phyloP scores from a whole-genome alignment of 1,140 invertebrate species.

The Diploscapter pachys region DNA sequence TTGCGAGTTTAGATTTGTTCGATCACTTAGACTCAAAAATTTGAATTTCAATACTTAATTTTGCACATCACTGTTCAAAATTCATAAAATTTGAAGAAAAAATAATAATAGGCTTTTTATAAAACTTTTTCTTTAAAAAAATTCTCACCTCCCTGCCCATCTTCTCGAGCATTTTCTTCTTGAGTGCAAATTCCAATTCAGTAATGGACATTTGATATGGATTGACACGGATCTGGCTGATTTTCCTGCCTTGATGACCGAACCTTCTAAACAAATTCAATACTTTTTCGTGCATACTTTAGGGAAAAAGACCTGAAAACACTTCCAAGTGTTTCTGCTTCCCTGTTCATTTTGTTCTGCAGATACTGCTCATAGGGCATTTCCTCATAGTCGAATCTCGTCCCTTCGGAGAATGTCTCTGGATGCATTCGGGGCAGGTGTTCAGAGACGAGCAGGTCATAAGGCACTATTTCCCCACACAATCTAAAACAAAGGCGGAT shows the following conservation, averaged over 20 bases:
- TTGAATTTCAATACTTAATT: neutral
- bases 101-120: neutral
- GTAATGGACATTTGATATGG: slow-evolving; percentile 48
- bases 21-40: neutral
- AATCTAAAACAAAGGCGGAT: slow-evolving; percentile 47
- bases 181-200: slow-evolving; percentile 49
- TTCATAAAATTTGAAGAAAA: neutral
- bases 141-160: slow-evolving; percentile 48
- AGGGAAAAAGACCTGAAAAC: slow-evolving; percentile 34
- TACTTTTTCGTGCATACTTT: slow-evolving; percentile 1
- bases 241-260: slow-evolving; percentile 32
- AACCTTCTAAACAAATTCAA: neutral
- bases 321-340: slow-evolving; percentile 38
- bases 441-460: slow-evolving; percentile 49
- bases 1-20: neutral
- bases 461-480: slow-evolving; percentile 55
- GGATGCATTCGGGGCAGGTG: slow-evolving; percentile 53
- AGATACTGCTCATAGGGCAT: slow-evolving; percentile 52
- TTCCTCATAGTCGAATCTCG: slow-evolving; percentile 49
- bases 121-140: slow-evolving; percentile 2
- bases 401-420: slow-evolving; percentile 41
- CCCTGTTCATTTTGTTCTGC: slow-evolving; percentile 29
- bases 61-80: neutral
- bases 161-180: slow-evolving; percentile 58
- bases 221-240: slow-evolving; percentile 52